Conservation (phyloP, 2,888 invertebrate genomes). For the Callyntrura guangdongensis region DNA sequence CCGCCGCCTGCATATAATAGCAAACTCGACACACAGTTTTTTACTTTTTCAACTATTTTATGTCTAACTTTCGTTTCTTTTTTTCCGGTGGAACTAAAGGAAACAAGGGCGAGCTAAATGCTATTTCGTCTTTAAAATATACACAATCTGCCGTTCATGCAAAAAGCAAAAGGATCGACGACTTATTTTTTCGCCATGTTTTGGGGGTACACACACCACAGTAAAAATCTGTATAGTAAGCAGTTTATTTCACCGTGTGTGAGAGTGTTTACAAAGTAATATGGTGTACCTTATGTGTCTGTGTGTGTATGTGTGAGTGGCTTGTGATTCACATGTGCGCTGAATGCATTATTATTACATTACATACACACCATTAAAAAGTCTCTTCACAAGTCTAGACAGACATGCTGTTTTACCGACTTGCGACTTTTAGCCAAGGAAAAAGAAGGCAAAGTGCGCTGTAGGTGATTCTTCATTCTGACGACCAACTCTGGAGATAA, state of each 20-base stretch:
- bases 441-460: background rate
- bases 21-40: background rate
- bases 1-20: background rate
- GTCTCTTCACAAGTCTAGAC: constrained; percentile 48
- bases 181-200: constrained; percentile 4
- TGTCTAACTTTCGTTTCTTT: background rate
- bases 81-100: constrained; percentile 29
- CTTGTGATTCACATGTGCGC: constrained; percentile 54
- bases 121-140: constrained; percentile 19
- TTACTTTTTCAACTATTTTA: background rate
- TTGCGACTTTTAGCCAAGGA: constrained; percentile 13
- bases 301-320: background rate
- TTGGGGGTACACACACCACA: background rate
- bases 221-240: constrained; percentile 25
- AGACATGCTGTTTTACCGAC: constrained; percentile 14
- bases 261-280: constrained; percentile 10
- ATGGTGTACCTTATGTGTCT: constrained; percentile 1
- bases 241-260: background rate
- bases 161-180: constrained; percentile 10
- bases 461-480: constrained; percentile 55
- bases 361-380: constrained; percentile 62
- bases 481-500: constrained; percentile 57
- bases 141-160: background rate
- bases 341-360: constrained; percentile 63
- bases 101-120: constrained; percentile 33